phyloP scores from a whole-genome alignment of 1,140 invertebrate genomes.

The Drosophila lacertosa region DNA sequence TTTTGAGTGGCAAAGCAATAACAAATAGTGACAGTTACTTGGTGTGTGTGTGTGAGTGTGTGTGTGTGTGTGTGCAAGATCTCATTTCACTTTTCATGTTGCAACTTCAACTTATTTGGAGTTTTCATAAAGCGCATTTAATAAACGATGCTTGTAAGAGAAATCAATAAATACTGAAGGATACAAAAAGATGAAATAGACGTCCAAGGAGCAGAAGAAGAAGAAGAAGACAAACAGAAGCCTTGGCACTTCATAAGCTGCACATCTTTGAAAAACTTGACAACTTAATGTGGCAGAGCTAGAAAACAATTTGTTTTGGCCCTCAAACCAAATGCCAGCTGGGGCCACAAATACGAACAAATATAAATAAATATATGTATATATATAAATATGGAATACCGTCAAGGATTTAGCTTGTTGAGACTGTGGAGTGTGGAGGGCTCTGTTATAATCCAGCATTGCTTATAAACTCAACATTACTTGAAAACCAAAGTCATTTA shows the following conservation, averaged over 20 bases:
- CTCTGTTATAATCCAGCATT: conserved; percentile 24
- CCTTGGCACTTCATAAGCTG: conserved; percentile 21
- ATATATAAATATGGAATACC: conserved; percentile 69
- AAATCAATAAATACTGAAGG: conserved; percentile 36
- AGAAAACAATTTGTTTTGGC: conserved; percentile 69
- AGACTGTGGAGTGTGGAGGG: conserved; percentile 27
- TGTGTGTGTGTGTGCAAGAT: conserved; percentile 33
- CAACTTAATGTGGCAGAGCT: conserved; percentile 62
- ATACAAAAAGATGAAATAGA: not conserved
- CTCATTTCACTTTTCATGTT: conserved; percentile 60
- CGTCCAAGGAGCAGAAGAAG: not conserved
- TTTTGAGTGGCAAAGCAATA: conserved; percentile 47
- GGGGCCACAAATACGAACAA: conserved; percentile 57
- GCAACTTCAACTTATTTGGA: conserved; percentile 41
- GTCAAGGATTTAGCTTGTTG: conserved; percentile 68
- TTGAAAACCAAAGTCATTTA: conserved; percentile 71
- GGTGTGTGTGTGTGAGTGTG: too few relatives aligned
- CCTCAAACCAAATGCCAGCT: conserved; percentile 60
- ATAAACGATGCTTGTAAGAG: conserved; percentile 1
- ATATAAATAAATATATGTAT: conserved; percentile 68
- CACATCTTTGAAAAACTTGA: conserved; percentile 41
- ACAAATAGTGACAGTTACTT: conserved; percentile 65
- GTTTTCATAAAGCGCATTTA: conserved; percentile 28
- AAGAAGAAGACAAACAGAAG: conserved; percentile 2
- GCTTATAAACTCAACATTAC: conserved; percentile 14